Percentiles rank a stretch among this genome's conserved stretches.
Conservation (phyloP, 2,797 vertebrate species). For the Sorex maritimensis region DNA sequence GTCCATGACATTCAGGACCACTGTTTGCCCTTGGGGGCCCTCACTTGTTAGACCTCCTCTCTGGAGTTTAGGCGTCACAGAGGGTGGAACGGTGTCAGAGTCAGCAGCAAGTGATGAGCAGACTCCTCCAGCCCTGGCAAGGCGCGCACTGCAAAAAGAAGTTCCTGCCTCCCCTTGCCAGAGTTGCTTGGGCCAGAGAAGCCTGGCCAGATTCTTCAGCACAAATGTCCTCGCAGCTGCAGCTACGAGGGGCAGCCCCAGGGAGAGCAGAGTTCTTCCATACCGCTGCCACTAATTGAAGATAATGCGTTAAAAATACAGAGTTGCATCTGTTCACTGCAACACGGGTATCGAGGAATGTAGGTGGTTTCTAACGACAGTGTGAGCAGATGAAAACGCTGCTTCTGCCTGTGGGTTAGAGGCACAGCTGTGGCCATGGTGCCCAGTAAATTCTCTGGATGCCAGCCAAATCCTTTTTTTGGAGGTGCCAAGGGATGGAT, state of each 20-base stretch:
- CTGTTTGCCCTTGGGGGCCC: background rate
- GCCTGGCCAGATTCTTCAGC: conserved; percentile 83
- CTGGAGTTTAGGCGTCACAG: background rate
- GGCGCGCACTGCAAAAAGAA: background rate
- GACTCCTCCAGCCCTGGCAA: background rate
- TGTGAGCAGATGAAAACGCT: conserved; percentile 19
- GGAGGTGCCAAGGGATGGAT: background rate
- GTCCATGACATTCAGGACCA: background rate
- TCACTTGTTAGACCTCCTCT: background rate
- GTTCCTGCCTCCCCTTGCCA: background rate
- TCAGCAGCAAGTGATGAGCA: background rate
- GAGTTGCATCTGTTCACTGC: conserved; percentile 48
- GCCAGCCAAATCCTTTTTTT: conserved; percentile 38
- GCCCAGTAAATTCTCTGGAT: conserved; percentile 41
- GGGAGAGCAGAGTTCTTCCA: conserved; percentile 76
- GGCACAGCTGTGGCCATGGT: conserved; percentile 32
- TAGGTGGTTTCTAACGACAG: conserved; percentile 57
- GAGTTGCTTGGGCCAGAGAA: background rate
- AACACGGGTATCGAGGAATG: conserved; percentile 24
- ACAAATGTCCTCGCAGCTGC: conserved; percentile 86
- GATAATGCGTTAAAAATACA: conserved; percentile 79
- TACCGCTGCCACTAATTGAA: conserved; percentile 79
- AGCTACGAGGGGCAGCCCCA: conserved; percentile 69
- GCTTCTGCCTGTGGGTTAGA: conserved; percentile 13
- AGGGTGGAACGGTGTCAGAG: background rate